Evolutionary conservation across 1,140 invertebrate genomes (phyloP).

Genomic region (Pseudobourletiella spinata): DNA sequence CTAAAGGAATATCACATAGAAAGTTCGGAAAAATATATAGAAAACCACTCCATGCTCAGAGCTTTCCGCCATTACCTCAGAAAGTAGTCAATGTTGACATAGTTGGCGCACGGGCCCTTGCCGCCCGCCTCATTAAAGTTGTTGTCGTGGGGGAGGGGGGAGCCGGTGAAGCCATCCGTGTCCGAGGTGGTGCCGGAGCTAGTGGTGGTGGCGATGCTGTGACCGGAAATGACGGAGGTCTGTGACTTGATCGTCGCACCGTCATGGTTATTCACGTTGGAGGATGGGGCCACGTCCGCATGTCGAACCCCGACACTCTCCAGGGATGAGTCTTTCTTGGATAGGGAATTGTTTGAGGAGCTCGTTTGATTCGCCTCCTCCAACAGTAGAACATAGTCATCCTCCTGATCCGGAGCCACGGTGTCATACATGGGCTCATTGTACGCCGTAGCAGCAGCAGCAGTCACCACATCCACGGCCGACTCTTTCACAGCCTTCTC

Average conservation of each 20-base stretch:
- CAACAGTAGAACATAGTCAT: constrained; percentile 54
- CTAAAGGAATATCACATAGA: no score
- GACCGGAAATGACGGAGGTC: constrained; percentile 36
- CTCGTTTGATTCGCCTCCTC: constrained; percentile 48
- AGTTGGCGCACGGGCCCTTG: constrained; percentile 58
- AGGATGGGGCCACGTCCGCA: constrained; percentile 6
- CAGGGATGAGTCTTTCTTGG: constrained; percentile 40
- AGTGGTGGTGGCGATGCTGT: constrained; percentile 45
- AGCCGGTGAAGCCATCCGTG: constrained; percentile 47
- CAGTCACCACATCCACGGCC: not conserved
- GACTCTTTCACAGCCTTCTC: constrained; percentile 15
- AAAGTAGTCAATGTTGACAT: constrained; percentile 84
- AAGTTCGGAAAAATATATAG: no score
- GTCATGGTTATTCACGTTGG: constrained; percentile 30
- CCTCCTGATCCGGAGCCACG: constrained; percentile 46
- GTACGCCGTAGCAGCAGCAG: no score
- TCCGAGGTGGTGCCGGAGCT: constrained; percentile 41
- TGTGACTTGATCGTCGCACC: constrained; percentile 37
- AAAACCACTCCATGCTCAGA: no score
- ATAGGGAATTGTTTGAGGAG: constrained; percentile 51
- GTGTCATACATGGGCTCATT: constrained; percentile 36
- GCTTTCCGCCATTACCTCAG: no score
- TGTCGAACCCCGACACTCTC: constrained; percentile 35
- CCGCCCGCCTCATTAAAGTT: constrained; percentile 38
- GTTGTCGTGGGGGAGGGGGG: constrained; percentile 30